Evolutionary conservation across 2,888 invertebrate species (phyloP).

Genomic region (Folsomia manolachei): DNA sequence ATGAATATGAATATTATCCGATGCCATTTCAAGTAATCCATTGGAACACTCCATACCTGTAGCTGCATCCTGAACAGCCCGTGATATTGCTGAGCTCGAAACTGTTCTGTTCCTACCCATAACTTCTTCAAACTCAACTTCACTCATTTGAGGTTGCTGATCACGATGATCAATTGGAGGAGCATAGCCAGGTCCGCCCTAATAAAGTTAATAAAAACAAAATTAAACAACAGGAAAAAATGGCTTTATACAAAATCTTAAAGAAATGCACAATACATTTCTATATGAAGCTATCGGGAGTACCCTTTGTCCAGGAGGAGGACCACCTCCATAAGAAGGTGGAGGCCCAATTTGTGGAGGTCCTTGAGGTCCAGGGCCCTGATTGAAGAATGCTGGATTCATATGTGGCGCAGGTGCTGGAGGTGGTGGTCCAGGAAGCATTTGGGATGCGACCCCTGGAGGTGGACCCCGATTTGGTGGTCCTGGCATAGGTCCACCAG

Average conservation of each 20-base stretch:
- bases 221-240: no score
- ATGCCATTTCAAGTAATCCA: neutral
- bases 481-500: conserved; percentile 37
- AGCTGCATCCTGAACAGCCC: conserved; percentile 96
- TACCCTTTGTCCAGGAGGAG: conserved; percentile 29
- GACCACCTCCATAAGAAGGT: conserved; percentile 54
- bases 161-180: conserved; percentile 51
- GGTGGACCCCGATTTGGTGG: conserved; percentile 43
- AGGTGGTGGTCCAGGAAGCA: conserved; percentile 58
- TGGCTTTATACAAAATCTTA: neutral
- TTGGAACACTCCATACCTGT: conserved; percentile 61
- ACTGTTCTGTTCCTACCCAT: conserved; percentile 97
- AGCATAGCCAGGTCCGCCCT: conserved; percentile 37
- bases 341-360: conserved; percentile 60
- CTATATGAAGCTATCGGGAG: no score
- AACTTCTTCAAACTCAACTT: conserved; percentile 97
- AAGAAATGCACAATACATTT: neutral
- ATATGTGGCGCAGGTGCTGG: conserved; percentile 83
- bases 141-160: conserved; percentile 67
- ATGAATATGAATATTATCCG: neutral
- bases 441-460: conserved; percentile 54
- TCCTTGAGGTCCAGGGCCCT: conserved; percentile 62
- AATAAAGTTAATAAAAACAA: neutral
- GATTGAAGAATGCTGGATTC: conserved; percentile 85
- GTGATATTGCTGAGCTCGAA: conserved; percentile 92